Evolutionary conservation across 2,888 invertebrate species (phyloP).

Genomic region (Nemapogon koenigi): DNA sequence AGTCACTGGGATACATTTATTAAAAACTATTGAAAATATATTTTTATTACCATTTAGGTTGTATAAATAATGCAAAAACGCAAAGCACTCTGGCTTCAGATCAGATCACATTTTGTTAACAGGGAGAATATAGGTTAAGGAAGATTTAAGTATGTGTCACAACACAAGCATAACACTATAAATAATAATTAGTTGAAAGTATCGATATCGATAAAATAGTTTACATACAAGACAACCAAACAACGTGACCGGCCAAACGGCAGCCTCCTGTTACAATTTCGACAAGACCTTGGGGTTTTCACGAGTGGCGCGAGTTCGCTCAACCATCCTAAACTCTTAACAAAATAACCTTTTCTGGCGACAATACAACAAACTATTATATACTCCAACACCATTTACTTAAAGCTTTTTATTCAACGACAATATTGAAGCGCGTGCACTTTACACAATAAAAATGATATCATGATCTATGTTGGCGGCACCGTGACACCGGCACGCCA

Average conservation of each 20-base stretch:
- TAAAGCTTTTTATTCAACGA: constrained; percentile 1
- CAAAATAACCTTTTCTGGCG: constrained; percentile 4
- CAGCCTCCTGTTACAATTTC: constrained; percentile 37
- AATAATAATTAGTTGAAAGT: not conserved
- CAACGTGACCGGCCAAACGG: constrained; percentile 30
- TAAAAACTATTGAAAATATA: too few species aligned
- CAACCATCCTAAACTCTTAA: constrained; percentile 13
- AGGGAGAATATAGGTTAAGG: too few species aligned
- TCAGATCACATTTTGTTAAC: too few species aligned
- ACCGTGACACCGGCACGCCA: constrained; percentile 11
- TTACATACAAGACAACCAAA: constrained; percentile 15
- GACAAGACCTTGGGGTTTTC: constrained; percentile 52
- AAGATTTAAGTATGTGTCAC: too few species aligned
- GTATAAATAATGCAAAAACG: too few species aligned
- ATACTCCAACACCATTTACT: not conserved
- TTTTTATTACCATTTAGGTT: too few species aligned
- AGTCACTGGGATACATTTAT: too few species aligned
- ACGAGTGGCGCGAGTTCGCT: constrained; percentile 21
- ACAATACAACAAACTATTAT: constrained; percentile 5
- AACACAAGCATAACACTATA: too few species aligned
- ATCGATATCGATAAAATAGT: constrained; percentile 2
- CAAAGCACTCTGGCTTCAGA: too few species aligned
- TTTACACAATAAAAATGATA: constrained; percentile 4
- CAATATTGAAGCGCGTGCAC: not conserved
- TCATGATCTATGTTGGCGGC: constrained; percentile 8